These are phyloP conservation scores for Poecile montanus DNA, from an alignment of 2,797 vertebrate genomes.

Conservation along the genomic window DNA sequence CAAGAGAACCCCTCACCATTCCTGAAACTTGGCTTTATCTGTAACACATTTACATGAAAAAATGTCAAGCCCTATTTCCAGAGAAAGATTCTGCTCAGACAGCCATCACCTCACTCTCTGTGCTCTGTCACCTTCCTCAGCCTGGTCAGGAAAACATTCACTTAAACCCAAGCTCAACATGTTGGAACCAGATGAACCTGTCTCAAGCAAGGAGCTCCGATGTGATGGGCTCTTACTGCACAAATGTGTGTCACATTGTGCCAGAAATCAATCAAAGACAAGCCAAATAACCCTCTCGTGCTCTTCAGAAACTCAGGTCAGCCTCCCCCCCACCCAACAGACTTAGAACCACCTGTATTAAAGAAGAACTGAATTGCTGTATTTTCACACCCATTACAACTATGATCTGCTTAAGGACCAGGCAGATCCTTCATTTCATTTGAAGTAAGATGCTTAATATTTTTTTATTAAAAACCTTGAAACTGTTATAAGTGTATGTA, in stretches of 20 bases:
- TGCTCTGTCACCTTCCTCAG: neutral
- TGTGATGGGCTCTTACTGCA: neutral
- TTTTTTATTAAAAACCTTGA: neutral
- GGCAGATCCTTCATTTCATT: neutral
- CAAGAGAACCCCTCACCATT: neutral
- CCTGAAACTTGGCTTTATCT: neutral
- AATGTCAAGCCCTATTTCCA: neutral
- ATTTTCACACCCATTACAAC: neutral
- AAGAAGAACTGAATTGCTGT: neutral
- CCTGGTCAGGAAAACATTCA: neutral
- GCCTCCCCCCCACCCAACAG: neutral
- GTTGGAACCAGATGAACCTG: no score
- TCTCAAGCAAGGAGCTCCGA: fast-evolving
- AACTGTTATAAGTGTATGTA: fast-evolving
- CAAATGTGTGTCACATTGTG: neutral
- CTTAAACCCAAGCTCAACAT: neutral
- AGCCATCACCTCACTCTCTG: fast-evolving
- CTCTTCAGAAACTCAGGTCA: neutral
- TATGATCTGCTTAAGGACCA: neutral
- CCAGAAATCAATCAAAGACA: neutral
- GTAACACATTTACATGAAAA: neutral
- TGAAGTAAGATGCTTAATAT: neutral
- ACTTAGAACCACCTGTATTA: neutral
- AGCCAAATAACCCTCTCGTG: neutral
- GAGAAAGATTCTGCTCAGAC: neutral